Base-by-base conservation (phyloP, 2,888 invertebrate species). In the Lepidocyrtoides sp. region DNA sequence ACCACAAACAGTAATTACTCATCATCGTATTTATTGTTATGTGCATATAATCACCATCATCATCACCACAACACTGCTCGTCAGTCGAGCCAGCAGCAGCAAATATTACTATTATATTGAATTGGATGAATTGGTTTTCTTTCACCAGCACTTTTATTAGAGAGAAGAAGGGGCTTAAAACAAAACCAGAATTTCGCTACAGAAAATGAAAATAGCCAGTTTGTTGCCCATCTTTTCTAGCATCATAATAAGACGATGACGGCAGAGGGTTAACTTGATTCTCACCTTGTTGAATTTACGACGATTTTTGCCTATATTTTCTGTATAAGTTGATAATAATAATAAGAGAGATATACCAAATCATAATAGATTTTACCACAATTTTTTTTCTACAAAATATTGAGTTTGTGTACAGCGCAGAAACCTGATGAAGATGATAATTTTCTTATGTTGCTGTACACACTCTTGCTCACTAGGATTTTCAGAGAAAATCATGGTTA, bases 211-310 rank as follows among this genome's bases (percentile, higher is more conserved):
- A n/a, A n/a, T n/a, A n/a, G n/a, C n/a, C n/a, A n/a, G 57, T 44
- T 26, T 57, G 86, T 75, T 60, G 57, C 29, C 29, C 4, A 51
- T 51, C 75, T 29, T 29, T 10, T 29, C 29, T 32, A 41, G 48
- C 14, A 17, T 63, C 54, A 63, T 51, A 63, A 77, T 41, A 75
- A 72, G 82, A 89, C 72, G 84, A 84, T 69, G 84, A 84, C 29
- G 69, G 60, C 26, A 44, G 83, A 89, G 60, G 89, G 72, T 89
- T 83, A 89, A 89, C 84, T 75, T 84, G 89, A 60, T 89, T 83
- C 89, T 75, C 89, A 84, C 84, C 84, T 89, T 89, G 89, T 89
- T 81, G 60, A 48, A 48, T 69, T 69, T 84, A 32, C 44, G 20
- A n/a, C 23, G 36, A 48, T 4, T 48, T 4, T 44, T 4, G 44